Base-by-base conservation (phyloP, 2,888 invertebrate genomes). In the Saturnia japonica region DNA sequence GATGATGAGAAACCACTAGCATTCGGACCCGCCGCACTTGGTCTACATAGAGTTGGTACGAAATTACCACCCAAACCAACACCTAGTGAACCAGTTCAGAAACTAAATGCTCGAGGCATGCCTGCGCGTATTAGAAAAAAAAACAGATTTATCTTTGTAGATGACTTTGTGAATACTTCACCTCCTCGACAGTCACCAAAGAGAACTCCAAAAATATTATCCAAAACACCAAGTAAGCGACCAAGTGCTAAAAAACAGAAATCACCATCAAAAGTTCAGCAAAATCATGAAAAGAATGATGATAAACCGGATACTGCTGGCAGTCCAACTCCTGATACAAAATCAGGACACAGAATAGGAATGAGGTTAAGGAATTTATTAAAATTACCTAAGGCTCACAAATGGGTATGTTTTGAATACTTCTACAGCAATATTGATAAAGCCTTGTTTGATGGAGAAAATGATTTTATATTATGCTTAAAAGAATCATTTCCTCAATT, bases 331-430 rank as follows among this genome's bases (percentile, higher is more conserved):
- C 96, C 97, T 25, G 98, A 98, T 87, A 96, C 97, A 73, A 97
- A 96, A 86, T 96, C 97, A 77, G 98, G 98, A 0, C 98, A 99
- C 82, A 96, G 97, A 80, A 97, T 99, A 79, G 99, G 99, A 1
- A 95, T 98, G 93, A 95, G 98, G 76, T 92, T 98, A 72, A 95
- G 98, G 76, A 99, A 99, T 93, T 95, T 99, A 45, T 94, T 99
- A 7, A 99, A 99, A 91, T 92, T 99, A 75, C 99, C 99, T 0
- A 99, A 99, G 94, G 99, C 99, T 7, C 99, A 99, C 87, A 99
- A 98, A 91, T 99, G 99, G 99, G 99, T 99, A 12, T 99, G 99
- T 89, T 99, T 98, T 90, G 99, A 99, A 89, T 99, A 99, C 97
- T 99, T 99, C 91, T 99, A 99, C 90, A 99, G 99, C 78, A 99